Base-by-base conservation (phyloP, 35 echinoderm and acorn worm species). In the Chiridota heheva region DNA sequence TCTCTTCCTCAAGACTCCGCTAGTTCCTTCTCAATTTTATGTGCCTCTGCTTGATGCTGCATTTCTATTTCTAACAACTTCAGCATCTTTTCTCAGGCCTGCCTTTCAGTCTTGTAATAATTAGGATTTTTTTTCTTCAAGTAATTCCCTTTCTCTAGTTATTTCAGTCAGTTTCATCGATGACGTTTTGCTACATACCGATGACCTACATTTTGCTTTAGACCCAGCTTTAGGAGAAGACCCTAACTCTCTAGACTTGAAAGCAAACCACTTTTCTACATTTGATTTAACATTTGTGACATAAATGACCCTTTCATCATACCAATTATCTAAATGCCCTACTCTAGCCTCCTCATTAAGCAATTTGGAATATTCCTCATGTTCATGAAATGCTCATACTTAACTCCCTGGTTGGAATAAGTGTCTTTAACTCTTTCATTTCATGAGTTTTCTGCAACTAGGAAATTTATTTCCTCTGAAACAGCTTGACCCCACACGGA, bases 51-150 rank as follows among this genome's bases (percentile, higher is more conserved):
- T 29, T 47, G 40, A 24, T 82, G 80, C 62, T 42, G 18, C 18
- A 82, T 10, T 34, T 82, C 28, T 3, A 82, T 22, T 55, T 82
- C 80, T 35, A 49, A n/a, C 64, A 47, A 18, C 44, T 82, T 82
- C 2, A 82, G 43, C 40, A 69, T 82, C 63, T 29, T 82, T 38
- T 82, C 80, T 10, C 20, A 17, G 2, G 37, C 80, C 28, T 82
- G 80, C 28, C 53, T 63, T 27, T 80, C 77, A 20, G 20, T 61
- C 35, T 63, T n/a, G n/a, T n/a, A n/a, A n/a, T n/a, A n/a, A n/a
- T n/a, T n/a, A 40, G 17, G 16, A 42, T 40, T 39, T 39, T 1
- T 7, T 42, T 39, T 13, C 42, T 39, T 39, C 10, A 17, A 39
- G 7, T 27, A 70, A 42, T 27, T 70, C 35, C 31, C 39, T 27